Evolutionary conservation across 2,888 invertebrate genomes (phyloP), one percentile per base, ranked within the genome.

Genomic region (Abscondita cerata): DNA sequence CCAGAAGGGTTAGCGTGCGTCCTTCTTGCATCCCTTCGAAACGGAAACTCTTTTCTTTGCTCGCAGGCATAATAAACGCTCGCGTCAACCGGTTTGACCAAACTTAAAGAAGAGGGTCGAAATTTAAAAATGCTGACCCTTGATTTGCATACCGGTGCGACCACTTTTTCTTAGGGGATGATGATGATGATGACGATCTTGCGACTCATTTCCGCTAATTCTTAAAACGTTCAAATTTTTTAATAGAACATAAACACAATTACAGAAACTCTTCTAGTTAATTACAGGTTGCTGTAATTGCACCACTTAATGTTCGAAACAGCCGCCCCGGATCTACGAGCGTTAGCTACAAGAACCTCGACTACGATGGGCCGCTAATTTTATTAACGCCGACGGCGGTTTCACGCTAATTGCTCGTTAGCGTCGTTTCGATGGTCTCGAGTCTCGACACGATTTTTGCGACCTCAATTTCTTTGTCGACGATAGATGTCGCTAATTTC

Each of bases 91-190:
- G 76, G 76, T 76, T 75, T 74, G 73, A 73, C 75, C 75, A 69
- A 61, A 54, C 47, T 48, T 53, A 41, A 61, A 51, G 47, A 67
- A 59, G 69, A n/a, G 70, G 72, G 64, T 68, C 69, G 62, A 61
- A 68, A 69, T 70, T 71, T 72, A 73, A 77, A 76, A 75, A 75
- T 73, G 72, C 73, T 78, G 78, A 78, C 78, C 78, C 76, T 67
- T 75, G 56, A 78, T 78, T 77, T 78, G 72, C 77, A 78, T 78
- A 78, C 78, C 66, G 68, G 77, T 70, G 70, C 77, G 78, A 78
- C 78, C 78, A 77, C 66, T 73, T 68, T 73, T 72, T 47, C 41
- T 34, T 41, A 48, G 36, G 9, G 6, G n/a, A 13, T 15, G 20
- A 52, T 25, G 25, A 53, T 36, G 13, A 34, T 13, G 9, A 36